Conservation (phyloP, 1,140 invertebrate genomes). For the Tetragnatha versicolor region DNA sequence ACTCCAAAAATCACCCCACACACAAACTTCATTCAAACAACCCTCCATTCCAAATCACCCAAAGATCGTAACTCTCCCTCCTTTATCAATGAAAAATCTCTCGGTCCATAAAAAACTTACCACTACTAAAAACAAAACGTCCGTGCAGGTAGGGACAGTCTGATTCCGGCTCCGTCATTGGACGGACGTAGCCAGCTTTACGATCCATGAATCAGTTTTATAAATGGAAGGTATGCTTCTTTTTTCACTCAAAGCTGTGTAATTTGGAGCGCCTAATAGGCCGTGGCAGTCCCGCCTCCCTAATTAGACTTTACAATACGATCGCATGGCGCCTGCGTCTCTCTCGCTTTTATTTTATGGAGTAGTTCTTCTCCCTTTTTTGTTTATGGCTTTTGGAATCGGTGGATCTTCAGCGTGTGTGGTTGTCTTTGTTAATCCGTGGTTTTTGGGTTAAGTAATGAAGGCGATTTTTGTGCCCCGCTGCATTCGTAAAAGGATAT, state of each 20-base stretch:
- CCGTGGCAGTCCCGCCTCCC: constrained; percentile 20
- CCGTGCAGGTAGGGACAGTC: neutral
- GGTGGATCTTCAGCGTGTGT: neutral
- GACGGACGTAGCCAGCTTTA: constrained; percentile 22
- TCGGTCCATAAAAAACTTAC: neutral
- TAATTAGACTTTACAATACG: constrained; percentile 45
- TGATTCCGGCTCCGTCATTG: neutral
- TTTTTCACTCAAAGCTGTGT: constrained; percentile 24
- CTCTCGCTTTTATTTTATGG: neutral
- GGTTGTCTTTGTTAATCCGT: neutral
- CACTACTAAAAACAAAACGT: constrained; percentile 3
- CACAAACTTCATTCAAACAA: too few relatives aligned
- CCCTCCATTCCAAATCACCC: too few relatives aligned
- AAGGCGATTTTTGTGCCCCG: neutral
- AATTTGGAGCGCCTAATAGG: constrained; percentile 44
- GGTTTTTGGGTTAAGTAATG: neutral
- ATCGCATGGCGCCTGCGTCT: constrained; percentile 34
- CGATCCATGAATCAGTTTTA: constrained; percentile 44
- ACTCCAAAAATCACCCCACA: too few relatives aligned
- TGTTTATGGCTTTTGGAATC: neutral
- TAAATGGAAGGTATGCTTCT: constrained; percentile 41
- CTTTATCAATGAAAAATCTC: constrained; percentile 35
- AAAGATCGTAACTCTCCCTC: too few relatives aligned
- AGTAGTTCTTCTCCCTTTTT: neutral
- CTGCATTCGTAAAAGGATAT: too few relatives aligned